Evolutionary conservation across 2,797 vertebrate species (phyloP), one percentile per base, ranked within the genome.

Genomic region (Diplodus puntazzo): DNA sequence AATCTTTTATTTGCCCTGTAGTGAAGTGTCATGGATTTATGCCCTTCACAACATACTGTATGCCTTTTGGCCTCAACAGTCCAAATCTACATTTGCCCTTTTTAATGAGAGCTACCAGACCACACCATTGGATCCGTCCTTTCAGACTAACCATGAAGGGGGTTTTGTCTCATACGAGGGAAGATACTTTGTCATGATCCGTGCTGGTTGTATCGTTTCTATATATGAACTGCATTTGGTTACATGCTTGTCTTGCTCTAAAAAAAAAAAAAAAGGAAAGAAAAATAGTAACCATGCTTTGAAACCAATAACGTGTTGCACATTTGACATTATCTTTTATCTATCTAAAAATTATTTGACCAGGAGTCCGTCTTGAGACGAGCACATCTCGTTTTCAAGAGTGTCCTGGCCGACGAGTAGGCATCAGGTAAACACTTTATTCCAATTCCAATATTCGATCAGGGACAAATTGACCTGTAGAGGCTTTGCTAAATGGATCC

Each of bases 381-480:
- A 96, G 96, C 95, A 93, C 95, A 95, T 96, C 96, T 96, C 95
- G 95, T 96, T 96, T 96, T 96, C 95, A 96, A 96, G 96, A 95
- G 95, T 96, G 95, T 91, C 96, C 95, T 96, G 95, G 95, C 95
- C 95, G 95, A 93, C 92, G 94, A 94, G 88, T 96, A 96, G 95
- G 94, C 96, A 96, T 92, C 95, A 96, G 96, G 96, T 96, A 96
- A 96, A 96, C 95, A 93, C 93, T 92, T 95, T 92, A 94, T 93
- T 95, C 92, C 94, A 94, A 94, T 94, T 94, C 90, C 88, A 92
- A 85, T 90, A 89, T 93, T 90, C 91, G 85, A 93, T 94, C 91
- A 92, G 90, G 87, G 92, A 87, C 91, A 86, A 92, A 93, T 71
- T 87, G 77, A 92, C 83, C 88, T 86, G 23, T 81, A 91, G 83